Percentiles rank a stretch among this genome's conserved stretches.
Conservation (phyloP, 1,140 invertebrate species). For the Metopolophium dirhodum region DNA sequence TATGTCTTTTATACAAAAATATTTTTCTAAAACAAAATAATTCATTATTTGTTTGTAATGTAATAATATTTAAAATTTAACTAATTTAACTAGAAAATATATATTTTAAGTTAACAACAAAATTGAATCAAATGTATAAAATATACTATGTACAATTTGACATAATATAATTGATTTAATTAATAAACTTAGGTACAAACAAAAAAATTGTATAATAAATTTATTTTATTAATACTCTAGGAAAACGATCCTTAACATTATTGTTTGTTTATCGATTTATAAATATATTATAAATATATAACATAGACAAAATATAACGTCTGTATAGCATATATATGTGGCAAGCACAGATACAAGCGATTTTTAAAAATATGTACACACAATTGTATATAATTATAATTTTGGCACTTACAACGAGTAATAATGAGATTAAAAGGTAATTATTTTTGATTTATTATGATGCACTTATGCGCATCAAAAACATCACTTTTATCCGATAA, state of each 20-base stretch:
- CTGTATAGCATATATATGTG: not conserved
- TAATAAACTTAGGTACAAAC: slow-evolving; percentile 36
- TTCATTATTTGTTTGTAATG: not conserved
- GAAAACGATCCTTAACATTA: slow-evolving; percentile 37
- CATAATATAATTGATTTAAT: slow-evolving; percentile 42
- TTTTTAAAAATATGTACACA: slow-evolving; percentile 19
- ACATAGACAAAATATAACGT: slow-evolving; percentile 39
- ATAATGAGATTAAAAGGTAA: slow-evolving; percentile 54
- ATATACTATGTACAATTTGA: slow-evolving; percentile 41
- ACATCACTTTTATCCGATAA: slow-evolving; percentile 54
- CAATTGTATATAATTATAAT: slow-evolving; percentile 34
- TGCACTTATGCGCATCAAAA: slow-evolving; percentile 27
- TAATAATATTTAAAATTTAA: slow-evolving; percentile 47
- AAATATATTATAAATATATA: slow-evolving; percentile 40
- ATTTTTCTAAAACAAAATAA: slow-evolving; percentile 49
- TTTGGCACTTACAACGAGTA: slow-evolving; percentile 52
- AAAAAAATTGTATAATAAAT: not conserved
- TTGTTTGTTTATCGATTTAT: slow-evolving; percentile 28
- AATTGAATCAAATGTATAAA: not conserved
- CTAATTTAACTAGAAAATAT: slow-evolving; percentile 48
- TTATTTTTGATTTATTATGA: slow-evolving; percentile 53
- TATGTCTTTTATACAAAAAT: slow-evolving; percentile 54
- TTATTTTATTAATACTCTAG: slow-evolving; percentile 41
- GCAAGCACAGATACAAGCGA: not conserved
- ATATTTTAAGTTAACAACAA: slow-evolving; percentile 48